Percentiles rank a stretch among this genome's conserved stretches.
phyloP scores from a whole-genome alignment of 2,888 invertebrate genomes.

The Anticlea derivata region DNA sequence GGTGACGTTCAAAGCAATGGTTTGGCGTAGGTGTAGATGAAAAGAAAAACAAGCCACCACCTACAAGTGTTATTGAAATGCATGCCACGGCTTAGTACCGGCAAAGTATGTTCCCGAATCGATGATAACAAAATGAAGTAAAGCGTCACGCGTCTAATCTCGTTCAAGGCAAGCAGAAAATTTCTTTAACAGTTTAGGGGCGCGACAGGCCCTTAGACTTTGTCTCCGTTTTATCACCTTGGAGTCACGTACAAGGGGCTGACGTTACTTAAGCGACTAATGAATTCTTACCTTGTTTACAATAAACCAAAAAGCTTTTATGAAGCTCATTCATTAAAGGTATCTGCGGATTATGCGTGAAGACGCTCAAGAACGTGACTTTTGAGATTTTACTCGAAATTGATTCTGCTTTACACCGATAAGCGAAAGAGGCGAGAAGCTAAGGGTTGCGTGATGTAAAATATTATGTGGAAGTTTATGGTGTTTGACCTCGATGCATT shows the following conservation, averaged over 20 bases:
- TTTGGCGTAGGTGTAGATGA: slow-evolving; percentile 9
- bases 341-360: slow-evolving; percentile 68
- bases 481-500: slow-evolving; percentile 41
- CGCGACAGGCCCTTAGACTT: slow-evolving; percentile 50
- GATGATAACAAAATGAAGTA: slow-evolving; percentile 28
- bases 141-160: slow-evolving; percentile 44
- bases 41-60: slow-evolving; percentile 21
- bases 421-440: slow-evolving; percentile 40
- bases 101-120: slow-evolving; percentile 24
- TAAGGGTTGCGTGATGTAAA: slow-evolving; percentile 49
- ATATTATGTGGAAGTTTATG: slow-evolving; percentile 43
- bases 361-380: slow-evolving; percentile 65
- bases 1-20: slow-evolving; percentile 10
- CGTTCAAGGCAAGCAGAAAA: slow-evolving; percentile 46
- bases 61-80: slow-evolving; percentile 17
- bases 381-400: slow-evolving; percentile 57
- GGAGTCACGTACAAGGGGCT: slow-evolving; percentile 64
- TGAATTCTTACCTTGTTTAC: slow-evolving; percentile 77
- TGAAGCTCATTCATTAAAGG: slow-evolving; percentile 67
- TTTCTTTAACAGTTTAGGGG: slow-evolving; percentile 61
- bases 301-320: slow-evolving; percentile 74
- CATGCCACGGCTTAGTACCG: slow-evolving; percentile 28
- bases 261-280: slow-evolving; percentile 59
- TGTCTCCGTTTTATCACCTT: slow-evolving; percentile 62
- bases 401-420: slow-evolving; percentile 51